Conservation (phyloP, 2,888 invertebrate genomes). For the Galerucella nymphaeae region DNA sequence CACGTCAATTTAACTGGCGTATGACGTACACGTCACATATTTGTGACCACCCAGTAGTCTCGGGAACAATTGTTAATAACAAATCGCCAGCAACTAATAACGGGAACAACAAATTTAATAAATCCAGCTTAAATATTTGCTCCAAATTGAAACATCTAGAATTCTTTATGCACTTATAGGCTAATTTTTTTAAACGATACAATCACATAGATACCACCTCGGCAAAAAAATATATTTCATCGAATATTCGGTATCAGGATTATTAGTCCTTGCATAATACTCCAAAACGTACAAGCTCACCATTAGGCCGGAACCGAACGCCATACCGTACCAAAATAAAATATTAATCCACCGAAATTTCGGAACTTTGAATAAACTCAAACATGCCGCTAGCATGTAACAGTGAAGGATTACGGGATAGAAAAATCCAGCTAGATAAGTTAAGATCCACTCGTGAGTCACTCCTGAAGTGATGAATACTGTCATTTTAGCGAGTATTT, state of each 20-base stretch:
- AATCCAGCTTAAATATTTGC: too few species aligned
- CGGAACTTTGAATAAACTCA: constrained; percentile 67
- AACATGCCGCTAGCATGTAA: constrained; percentile 77
- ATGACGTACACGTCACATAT: too few species aligned
- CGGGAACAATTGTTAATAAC: too few species aligned
- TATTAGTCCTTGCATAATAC: constrained; percentile 83
- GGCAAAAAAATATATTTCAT: constrained; percentile 49
- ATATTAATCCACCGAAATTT: constrained; percentile 74
- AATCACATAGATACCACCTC: constrained; percentile 51
- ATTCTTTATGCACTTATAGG: too few species aligned
- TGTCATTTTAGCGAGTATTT: constrained; percentile 68
- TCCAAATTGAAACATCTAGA: too few species aligned
- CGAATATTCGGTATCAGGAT: constrained; percentile 64
- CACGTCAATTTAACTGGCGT: too few species aligned
- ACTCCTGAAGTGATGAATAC: constrained; percentile 86
- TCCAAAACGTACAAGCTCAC: constrained; percentile 87
- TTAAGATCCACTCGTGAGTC: constrained; percentile 89
- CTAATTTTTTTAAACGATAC: constrained; percentile 34
- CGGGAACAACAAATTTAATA: too few species aligned
- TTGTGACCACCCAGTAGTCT: too few species aligned
- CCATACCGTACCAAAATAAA: constrained; percentile 85
- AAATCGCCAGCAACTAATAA: too few species aligned
- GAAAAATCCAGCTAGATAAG: constrained; percentile 84
- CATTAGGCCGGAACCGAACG: constrained; percentile 81
- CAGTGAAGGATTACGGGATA: constrained; percentile 86